Conservation (phyloP, 2,888 invertebrate genomes). For the Tillus elongatus region DNA sequence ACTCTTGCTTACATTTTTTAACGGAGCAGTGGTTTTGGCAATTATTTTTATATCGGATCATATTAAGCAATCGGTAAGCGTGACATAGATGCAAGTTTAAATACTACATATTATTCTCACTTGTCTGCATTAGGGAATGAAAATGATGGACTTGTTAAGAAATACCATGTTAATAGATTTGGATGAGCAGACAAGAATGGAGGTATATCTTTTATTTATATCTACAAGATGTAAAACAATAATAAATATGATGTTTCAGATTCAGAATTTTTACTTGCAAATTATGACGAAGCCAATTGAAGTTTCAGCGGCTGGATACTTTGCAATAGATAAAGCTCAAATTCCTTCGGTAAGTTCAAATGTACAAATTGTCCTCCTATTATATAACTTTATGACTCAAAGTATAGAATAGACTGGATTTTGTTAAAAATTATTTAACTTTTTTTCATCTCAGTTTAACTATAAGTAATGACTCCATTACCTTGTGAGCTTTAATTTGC, state of each 20-base stretch:
- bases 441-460: too few relatives aligned
- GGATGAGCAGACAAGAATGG: too few relatives aligned
- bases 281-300: neutral
- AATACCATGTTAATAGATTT: neutral
- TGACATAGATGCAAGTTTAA: too few relatives aligned
- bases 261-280: neutral
- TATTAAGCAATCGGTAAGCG: neutral
- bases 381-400: too few relatives aligned
- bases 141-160: neutral
- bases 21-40: neutral
- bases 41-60: neutral
- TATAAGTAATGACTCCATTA: too few relatives aligned
- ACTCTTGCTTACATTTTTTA: neutral
- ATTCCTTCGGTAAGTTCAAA: conserved; percentile 1
- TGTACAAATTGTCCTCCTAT: too few relatives aligned
- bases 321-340: conserved; percentile 2
- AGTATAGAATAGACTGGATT: too few relatives aligned
- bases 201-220: too few relatives aligned
- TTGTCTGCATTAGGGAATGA: too few relatives aligned
- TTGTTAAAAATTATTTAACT: neutral
- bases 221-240: too few relatives aligned
- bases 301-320: conserved; percentile 2
- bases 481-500: too few relatives aligned
- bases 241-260: neutral
- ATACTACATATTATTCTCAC: too few relatives aligned